A percentile compares a stretch with the other conserved stretches of the same genome.
Evolutionary conservation across 2,113 vertebrate species (phyloP).

Genomic region (Apteryx mantelli): DNA sequence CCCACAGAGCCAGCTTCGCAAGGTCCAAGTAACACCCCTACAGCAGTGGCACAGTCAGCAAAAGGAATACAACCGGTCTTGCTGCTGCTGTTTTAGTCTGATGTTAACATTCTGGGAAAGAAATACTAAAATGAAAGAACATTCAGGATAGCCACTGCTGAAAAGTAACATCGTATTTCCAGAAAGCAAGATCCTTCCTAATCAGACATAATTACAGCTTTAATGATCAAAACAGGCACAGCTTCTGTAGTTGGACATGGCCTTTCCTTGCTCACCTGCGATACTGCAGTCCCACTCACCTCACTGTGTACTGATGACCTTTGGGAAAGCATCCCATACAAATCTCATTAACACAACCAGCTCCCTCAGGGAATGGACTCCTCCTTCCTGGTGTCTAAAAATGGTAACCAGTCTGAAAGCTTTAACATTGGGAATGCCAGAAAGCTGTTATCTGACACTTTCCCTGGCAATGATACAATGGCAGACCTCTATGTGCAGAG

Average conservation of each 20-base stretch:
- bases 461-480: neutral
- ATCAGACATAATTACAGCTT: neutral
- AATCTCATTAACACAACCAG: neutral
- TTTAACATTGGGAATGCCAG: neutral
- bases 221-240: fast-evolving
- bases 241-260: neutral
- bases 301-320: neutral
- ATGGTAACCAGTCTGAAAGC: neutral
- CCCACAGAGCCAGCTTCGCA: neutral
- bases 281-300: neutral
- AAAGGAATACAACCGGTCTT: neutral
- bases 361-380: neutral
- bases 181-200: neutral
- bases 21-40: neutral
- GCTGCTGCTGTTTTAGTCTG: neutral
- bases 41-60: neutral
- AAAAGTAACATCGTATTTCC: neutral
- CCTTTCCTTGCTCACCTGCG: neutral
- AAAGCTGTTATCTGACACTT: neutral
- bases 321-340: neutral
- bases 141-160: neutral
- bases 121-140: neutral
- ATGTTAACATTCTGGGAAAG: fast-evolving
- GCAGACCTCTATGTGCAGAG: neutral
- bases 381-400: neutral